Evolutionary conservation across 2,113 vertebrate genomes (phyloP).

Genomic region (Lampris incognitus): DNA sequence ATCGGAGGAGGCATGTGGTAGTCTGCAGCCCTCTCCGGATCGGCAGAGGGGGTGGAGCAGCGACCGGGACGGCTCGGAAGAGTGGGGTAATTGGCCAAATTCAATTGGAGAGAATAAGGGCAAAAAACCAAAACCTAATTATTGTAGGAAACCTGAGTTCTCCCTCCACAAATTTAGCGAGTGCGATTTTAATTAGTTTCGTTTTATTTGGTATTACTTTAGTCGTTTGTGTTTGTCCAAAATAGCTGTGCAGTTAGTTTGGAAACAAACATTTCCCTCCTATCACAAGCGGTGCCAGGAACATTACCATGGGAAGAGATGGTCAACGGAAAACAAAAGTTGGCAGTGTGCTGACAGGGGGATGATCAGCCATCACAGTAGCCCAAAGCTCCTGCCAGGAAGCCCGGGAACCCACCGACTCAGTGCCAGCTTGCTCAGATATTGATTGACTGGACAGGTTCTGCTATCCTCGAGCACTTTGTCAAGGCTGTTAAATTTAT

Average conservation of each 20-base stretch:
- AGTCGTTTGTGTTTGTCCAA: background rate
- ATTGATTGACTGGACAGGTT: constrained; percentile 77
- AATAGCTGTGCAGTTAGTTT: constrained; percentile 16
- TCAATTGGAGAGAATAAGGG: too few species aligned
- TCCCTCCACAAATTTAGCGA: background rate
- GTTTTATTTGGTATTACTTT: background rate
- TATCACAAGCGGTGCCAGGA: constrained; percentile 6
- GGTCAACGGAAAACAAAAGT: constrained; percentile 63
- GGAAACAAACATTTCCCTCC: constrained; percentile 15
- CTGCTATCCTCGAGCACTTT: constrained; percentile 76
- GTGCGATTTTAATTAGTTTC: background rate
- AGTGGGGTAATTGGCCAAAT: too few species aligned
- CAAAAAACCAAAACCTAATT: too few species aligned
- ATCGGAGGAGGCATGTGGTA: too few species aligned
- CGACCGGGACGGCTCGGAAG: too few species aligned
- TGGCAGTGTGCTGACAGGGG: constrained; percentile 59
- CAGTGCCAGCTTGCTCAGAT: constrained; percentile 67
- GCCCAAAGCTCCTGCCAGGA: constrained; percentile 68
- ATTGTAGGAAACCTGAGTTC: background rate
- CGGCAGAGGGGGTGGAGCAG: too few species aligned
- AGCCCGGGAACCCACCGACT: constrained; percentile 60
- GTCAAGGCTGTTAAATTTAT: constrained; percentile 78
- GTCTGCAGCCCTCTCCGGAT: too few species aligned
- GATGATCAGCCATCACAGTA: constrained; percentile 71
- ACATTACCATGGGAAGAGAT: constrained; percentile 49